Conservation (phyloP, 1,140 invertebrate genomes). For the Leptinotarsa defecta region DNA sequence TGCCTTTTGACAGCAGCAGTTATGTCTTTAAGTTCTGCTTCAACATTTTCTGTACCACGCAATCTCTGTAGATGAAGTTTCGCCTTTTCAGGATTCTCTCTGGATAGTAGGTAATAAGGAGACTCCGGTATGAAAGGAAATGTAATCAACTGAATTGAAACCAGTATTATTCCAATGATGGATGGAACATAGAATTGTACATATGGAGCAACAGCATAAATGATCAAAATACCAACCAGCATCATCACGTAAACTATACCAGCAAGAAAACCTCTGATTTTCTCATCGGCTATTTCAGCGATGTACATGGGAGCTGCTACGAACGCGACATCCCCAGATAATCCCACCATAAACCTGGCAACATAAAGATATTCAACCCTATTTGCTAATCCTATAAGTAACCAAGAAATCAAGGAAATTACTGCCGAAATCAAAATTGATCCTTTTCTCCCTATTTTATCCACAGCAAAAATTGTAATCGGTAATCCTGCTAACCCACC, state of each 20-base stretch:
- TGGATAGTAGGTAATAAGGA: slow-evolving; percentile 39
- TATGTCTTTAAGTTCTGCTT: slow-evolving; percentile 58
- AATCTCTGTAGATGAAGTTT: slow-evolving; percentile 59
- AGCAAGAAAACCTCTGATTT: slow-evolving; percentile 47
- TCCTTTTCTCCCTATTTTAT: slow-evolving; percentile 67
- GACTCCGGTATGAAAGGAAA: slow-evolving; percentile 45
- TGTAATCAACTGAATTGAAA: slow-evolving; percentile 33
- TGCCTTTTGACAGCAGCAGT: slow-evolving; percentile 42
- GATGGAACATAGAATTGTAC: slow-evolving; percentile 39
- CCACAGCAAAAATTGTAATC: slow-evolving; percentile 60
- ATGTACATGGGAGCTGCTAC: slow-evolving; percentile 52
- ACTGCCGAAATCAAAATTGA: slow-evolving; percentile 62
- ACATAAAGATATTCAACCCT: slow-evolving; percentile 57
- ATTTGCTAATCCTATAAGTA: slow-evolving; percentile 59
- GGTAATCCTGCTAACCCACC: slow-evolving; percentile 66
- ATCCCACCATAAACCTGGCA: slow-evolving; percentile 55
- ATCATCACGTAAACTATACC: slow-evolving; percentile 49
- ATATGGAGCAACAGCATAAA: slow-evolving; percentile 44
- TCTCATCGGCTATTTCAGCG: slow-evolving; percentile 51
- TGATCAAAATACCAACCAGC: slow-evolving; percentile 46
- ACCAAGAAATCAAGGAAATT: slow-evolving; percentile 68
- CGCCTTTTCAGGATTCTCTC: slow-evolving; percentile 57
- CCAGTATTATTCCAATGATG: slow-evolving; percentile 42
- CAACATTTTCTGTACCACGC: slow-evolving; percentile 56
- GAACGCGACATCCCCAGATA: slow-evolving; percentile 49